Conservation (phyloP, 2,113 vertebrate species). For the Plotosus lineatus region DNA sequence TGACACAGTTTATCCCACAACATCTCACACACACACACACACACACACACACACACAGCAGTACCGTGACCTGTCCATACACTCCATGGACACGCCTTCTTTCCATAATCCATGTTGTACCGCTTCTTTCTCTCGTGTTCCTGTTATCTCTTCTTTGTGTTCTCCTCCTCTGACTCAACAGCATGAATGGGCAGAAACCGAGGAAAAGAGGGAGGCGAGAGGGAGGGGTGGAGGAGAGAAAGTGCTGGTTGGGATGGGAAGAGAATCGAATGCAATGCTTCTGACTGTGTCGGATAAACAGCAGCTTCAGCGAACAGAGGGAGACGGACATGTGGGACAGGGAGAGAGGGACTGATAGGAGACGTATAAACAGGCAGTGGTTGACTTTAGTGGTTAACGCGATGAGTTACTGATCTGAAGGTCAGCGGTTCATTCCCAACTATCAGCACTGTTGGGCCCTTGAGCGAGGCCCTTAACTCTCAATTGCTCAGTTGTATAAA, state of each 20-base stretch:
- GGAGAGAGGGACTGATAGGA: conserved; percentile 19
- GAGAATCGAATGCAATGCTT: conserved; percentile 66
- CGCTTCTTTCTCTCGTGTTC: conserved; percentile 38
- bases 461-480: no score
- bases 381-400: no score
- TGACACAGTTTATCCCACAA: no score
- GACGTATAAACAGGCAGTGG: conserved; percentile 15
- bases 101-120: conserved; percentile 83
- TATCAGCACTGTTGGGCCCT: no score
- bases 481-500: no score
- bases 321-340: conserved; percentile 35
- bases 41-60: conserved; percentile 33
- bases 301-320: conserved; percentile 56
- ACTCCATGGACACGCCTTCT: conserved; percentile 96
- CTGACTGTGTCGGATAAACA: conserved; percentile 62
- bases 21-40: conserved; percentile 34
- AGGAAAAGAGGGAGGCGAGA: conserved; percentile 54
- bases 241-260: conserved; percentile 56
- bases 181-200: conserved; percentile 71
- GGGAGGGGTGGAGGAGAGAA: conserved; percentile 61
- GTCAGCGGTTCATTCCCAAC: no score
- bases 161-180: conserved; percentile 69
- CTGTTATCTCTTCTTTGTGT: conserved; percentile 51
- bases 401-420: no score
- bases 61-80: conserved; percentile 98